phyloP scores from a whole-genome alignment of 2,797 vertebrate species.

The Myripristis murdjan region DNA sequence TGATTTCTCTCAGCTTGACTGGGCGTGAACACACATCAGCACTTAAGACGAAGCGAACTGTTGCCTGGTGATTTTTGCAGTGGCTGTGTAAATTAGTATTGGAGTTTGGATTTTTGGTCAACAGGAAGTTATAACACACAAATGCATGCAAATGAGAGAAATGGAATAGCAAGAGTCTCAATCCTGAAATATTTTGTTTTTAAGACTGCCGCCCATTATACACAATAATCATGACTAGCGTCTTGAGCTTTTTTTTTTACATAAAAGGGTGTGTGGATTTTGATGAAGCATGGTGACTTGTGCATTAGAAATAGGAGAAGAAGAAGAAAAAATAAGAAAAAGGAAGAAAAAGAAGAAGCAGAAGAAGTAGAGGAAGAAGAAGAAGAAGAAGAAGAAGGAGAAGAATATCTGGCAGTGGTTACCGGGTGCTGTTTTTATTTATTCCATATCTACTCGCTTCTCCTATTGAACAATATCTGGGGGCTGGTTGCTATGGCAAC shows the following conservation, averaged over 20 bases:
- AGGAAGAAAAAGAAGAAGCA: too few species aligned
- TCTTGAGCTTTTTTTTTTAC: conserved; percentile 20
- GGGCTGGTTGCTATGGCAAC: conserved; percentile 83
- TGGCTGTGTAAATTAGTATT: conserved; percentile 17
- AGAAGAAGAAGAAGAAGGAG: too few species aligned
- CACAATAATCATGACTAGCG: background rate
- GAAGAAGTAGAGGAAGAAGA: too few species aligned
- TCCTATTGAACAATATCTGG: conserved; percentile 61
- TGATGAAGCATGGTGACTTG: background rate
- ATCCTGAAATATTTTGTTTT: too few species aligned
- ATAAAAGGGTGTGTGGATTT: conserved; percentile 1
- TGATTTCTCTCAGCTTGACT: conserved; percentile 76
- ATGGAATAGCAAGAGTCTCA: background rate
- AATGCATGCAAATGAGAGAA: conserved; percentile 5
- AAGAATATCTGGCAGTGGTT: conserved; percentile 31
- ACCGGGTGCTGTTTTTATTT: conserved; percentile 64
- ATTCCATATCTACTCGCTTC: conserved; percentile 50
- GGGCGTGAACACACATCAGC: conserved; percentile 66
- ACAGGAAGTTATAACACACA: background rate
- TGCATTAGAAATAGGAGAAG: background rate
- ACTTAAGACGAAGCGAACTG: conserved; percentile 46
- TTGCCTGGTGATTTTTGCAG: conserved; percentile 62
- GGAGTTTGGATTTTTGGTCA: conserved; percentile 32
- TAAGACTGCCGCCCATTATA: background rate
- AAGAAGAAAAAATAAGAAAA: too few species aligned